Conservation (phyloP, 2,797 vertebrate genomes). For the Ciconia nigra region DNA sequence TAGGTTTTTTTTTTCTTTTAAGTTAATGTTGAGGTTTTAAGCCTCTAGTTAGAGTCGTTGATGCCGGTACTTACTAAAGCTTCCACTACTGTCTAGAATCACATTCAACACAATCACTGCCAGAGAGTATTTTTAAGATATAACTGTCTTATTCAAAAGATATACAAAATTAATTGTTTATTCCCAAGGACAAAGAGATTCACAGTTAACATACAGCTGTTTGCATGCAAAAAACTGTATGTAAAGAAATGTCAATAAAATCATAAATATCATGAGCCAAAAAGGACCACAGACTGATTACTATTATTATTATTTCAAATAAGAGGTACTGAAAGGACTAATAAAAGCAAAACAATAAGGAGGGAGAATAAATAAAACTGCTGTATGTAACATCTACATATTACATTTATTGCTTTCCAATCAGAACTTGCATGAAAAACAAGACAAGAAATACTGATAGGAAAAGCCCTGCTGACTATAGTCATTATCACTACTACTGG, state of each 20-base stretch:
- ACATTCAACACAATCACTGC: neutral
- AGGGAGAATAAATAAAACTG: neutral
- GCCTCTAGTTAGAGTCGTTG: neutral
- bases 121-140: neutral
- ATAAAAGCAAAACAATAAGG: neutral
- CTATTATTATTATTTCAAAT: neutral
- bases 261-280: neutral
- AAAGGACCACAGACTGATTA: neutral
- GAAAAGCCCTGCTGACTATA: neutral
- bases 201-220: neutral
- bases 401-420: neutral
- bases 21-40: neutral
- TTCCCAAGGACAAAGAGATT: neutral
- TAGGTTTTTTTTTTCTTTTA: neutral
- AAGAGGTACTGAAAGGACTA: neutral
- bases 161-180: neutral
- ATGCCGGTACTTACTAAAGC: neutral
- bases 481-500: neutral
- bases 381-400: neutral
- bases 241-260: neutral
- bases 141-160: neutral
- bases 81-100: neutral
- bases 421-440: neutral
- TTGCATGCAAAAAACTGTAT: neutral
- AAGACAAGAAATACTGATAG: neutral